Evolutionary conservation across 2,888 invertebrate genomes (phyloP).

Genomic region (Agrenia bidenticulata): DNA sequence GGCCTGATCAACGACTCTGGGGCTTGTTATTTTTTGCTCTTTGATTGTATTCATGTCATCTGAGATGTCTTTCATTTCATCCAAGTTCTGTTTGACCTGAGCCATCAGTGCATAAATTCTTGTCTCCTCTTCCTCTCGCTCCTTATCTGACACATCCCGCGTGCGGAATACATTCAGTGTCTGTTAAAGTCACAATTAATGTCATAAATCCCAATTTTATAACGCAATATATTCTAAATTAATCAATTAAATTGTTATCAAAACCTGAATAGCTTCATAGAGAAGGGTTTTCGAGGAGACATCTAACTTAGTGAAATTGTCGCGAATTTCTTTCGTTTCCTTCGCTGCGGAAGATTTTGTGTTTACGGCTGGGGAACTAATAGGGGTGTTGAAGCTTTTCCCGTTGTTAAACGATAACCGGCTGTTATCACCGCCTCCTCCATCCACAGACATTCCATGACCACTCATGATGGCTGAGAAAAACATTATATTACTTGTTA

Average conservation of each 20-base stretch:
- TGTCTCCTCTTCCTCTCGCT: slow-evolving; percentile 60
- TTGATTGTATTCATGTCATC: slow-evolving; percentile 34
- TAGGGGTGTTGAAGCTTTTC: no score
- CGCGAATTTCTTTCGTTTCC: slow-evolving; percentile 1
- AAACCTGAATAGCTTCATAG: slow-evolving; percentile 29
- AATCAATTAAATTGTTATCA: not conserved
- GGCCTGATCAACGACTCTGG: slow-evolving; percentile 38
- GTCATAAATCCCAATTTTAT: not conserved
- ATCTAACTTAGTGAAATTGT: slow-evolving; percentile 35
- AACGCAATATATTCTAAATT: not conserved
- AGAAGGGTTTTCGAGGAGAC: slow-evolving; percentile 28
- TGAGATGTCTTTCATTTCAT: slow-evolving; percentile 26
- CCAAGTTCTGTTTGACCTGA: slow-evolving; percentile 59
- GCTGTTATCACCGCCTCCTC: no score
- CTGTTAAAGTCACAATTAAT: slow-evolving; percentile 12
- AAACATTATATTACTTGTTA: no score
- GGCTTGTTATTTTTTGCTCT: slow-evolving; percentile 26
- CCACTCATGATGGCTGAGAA: no score
- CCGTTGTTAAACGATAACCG: no score
- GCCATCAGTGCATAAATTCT: slow-evolving; percentile 60
- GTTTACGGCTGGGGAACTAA: no score
- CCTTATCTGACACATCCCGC: slow-evolving; percentile 13
- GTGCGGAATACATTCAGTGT: slow-evolving; percentile 13
- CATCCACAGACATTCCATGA: no score
- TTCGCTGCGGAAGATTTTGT: not conserved